These are phyloP conservation scores for Microdon myrmicae DNA, from an alignment of 2,888 invertebrate genomes.

Conservation along the genomic window DNA sequence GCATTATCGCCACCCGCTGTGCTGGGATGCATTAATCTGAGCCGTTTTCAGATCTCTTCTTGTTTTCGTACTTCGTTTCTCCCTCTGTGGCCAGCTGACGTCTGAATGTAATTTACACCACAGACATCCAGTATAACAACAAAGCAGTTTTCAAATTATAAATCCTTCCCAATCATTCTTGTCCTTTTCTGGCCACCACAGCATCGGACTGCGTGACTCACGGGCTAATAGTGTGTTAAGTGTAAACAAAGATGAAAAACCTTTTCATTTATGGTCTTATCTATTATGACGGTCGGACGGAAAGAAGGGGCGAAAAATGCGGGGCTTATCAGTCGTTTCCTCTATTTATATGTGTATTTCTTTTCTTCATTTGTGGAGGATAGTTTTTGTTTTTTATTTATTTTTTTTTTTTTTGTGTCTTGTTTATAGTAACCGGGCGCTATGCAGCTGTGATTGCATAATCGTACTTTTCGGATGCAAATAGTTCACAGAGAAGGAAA, in stretches of 20 bases:
- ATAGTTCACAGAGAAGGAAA: slow-evolving; percentile 16
- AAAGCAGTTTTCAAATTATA: slow-evolving; percentile 9
- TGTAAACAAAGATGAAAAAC: slow-evolving; percentile 36
- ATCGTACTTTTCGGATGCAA: slow-evolving; percentile 41
- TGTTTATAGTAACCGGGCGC: slow-evolving; percentile 4
- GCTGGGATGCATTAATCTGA: slow-evolving; percentile 9
- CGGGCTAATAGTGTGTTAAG: slow-evolving; percentile 9
- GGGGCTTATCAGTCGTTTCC: slow-evolving; percentile 40
- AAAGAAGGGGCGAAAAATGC: slow-evolving; percentile 23
- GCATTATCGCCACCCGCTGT: slow-evolving; percentile 26
- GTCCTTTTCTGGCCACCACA: not conserved
- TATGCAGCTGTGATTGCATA: slow-evolving; percentile 48
- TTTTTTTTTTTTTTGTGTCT: slow-evolving; percentile 9
- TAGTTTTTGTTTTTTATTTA: not conserved
- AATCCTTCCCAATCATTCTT: slow-evolving; percentile 22
- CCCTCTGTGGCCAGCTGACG: slow-evolving; percentile 2
- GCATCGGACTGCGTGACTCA: slow-evolving; percentile 24
- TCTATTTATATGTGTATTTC: too few species aligned
- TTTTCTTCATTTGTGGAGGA: too few species aligned
- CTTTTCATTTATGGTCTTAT: slow-evolving; percentile 40
- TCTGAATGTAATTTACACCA: slow-evolving; percentile 28
- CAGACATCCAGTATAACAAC: slow-evolving; percentile 10
- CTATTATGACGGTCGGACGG: too few species aligned
- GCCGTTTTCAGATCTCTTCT: slow-evolving; percentile 4
- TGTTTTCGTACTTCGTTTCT: not conserved